Evolutionary conservation across 1,140 invertebrate species (phyloP).

Genomic region (Triops longicaudatus): DNA sequence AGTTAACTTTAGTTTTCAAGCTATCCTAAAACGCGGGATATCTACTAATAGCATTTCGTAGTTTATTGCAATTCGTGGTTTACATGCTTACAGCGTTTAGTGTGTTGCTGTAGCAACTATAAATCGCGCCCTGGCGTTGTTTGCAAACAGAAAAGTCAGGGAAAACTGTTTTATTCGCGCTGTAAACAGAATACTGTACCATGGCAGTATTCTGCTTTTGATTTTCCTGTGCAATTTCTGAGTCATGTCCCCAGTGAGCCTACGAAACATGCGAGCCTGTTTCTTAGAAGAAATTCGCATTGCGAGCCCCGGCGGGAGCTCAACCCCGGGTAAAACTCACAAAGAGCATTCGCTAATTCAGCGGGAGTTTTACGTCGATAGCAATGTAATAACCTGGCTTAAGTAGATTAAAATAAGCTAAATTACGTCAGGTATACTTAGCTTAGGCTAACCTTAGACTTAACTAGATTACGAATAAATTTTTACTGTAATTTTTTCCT

Average conservation of each 20-base stretch:
- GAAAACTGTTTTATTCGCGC: neutral
- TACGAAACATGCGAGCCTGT: slow-evolving; percentile 25
- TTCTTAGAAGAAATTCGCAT: slow-evolving; percentile 27
- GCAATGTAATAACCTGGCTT: slow-evolving; percentile 23
- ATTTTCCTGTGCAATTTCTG: neutral
- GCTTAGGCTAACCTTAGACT: too few relatives aligned
- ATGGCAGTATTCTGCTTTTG: neutral
- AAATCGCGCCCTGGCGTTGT: neutral
- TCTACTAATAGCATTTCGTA: too few relatives aligned
- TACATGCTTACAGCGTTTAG: too few relatives aligned
- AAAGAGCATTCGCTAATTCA: slow-evolving; percentile 26
- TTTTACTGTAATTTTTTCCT: neutral
- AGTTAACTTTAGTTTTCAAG: too few relatives aligned
- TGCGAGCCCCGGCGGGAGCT: slow-evolving; percentile 7
- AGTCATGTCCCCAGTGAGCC: slow-evolving; percentile 27
- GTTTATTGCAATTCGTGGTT: too few relatives aligned
- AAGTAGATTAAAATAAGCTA: too few relatives aligned
- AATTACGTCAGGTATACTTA: too few relatives aligned
- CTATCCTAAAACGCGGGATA: too few relatives aligned
- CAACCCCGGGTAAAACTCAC: slow-evolving; percentile 18
- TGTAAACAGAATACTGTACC: neutral
- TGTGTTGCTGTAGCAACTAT: too few relatives aligned
- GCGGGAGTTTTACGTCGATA: slow-evolving; percentile 27
- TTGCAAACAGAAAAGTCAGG: neutral
- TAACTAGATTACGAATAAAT: too few relatives aligned